Percentiles rank a stretch among this genome's conserved stretches.
These are phyloP conservation scores for Lepidurus apus DNA, from an alignment of 1,140 invertebrate genomes.

Conservation along the genomic window DNA sequence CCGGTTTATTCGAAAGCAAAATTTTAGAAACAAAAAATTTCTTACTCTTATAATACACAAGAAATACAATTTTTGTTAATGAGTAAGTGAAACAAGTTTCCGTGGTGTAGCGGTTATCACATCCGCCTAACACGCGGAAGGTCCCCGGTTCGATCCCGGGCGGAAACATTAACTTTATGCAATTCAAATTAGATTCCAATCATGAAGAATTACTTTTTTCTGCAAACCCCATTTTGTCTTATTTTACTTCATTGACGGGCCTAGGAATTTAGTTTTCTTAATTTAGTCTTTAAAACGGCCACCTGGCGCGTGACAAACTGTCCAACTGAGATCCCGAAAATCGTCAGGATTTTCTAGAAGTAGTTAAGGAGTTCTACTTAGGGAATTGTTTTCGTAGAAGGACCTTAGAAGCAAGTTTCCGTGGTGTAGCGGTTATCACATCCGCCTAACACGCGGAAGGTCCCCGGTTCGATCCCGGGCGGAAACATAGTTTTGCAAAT, in stretches of 20 bases:
- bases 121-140: slow-evolving; percentile 58
- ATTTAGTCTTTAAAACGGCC: no score
- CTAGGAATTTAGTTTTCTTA: no score
- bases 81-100: not conserved
- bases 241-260: no score
- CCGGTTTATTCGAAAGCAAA: no score
- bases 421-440: slow-evolving; percentile 41
- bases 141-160: slow-evolving; percentile 58
- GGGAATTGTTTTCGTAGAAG: not conserved
- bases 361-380: not conserved
- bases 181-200: no score
- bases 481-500: slow-evolving; percentile 33
- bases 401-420: not conserved
- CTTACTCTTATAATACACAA: no score
- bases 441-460: slow-evolving; percentile 41
- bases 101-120: slow-evolving; percentile 39
- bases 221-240: no score
- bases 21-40: no score
- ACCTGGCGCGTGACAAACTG: no score
- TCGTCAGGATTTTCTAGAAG: no score
- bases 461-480: slow-evolving; percentile 40
- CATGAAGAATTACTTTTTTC: no score
- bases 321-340: no score
- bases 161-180: slow-evolving; percentile 47
- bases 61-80: not conserved